Evolutionary conservation across 2,113 vertebrate species (phyloP), one percentile per base, ranked within the genome.

Genomic region (Corythaixoides concolor): DNA sequence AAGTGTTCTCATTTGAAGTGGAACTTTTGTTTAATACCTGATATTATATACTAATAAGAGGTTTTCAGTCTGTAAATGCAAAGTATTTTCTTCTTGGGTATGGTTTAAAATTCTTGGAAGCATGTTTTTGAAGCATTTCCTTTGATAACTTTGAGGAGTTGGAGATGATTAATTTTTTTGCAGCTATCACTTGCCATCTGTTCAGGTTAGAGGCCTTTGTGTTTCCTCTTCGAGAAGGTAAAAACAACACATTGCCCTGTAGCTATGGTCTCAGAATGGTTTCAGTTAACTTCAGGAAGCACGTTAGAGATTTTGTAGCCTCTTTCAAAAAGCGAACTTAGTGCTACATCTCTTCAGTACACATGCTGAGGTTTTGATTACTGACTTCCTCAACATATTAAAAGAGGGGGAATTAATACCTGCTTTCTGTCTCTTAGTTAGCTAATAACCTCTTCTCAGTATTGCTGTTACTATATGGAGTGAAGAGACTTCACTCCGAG

Each of bases 291-390:
- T 97, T 33, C 85, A 82, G 62, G 69, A 74, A 28, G 49, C 45
- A 63, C 15, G 15, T 39, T 95, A 63, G n/a, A 92, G 82, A 89
- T 78, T n/a, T 63, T 35, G 13, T 87, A 80, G 53, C n/a, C 43
- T 56, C 9, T 88, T 81, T 43, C 80, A 83, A 90, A 96, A 82
- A 79, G 93, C 60, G 81, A 94, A 96, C 94, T 85, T 80, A 30
- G n/a, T 96, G 95, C 76, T 75, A 6, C 66, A 50, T 91, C 77
- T 94, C 55, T 67, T 76, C n/a, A 72, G 60, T 84, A 72, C 45
- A 52, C 60, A 45, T 90, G 70, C 88, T 97, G 80, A 85, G 55
- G 41, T 94, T 95, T 96, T 94, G 66, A 56, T 92, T 93, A 85
- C 39, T 74, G 80, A 50, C 76, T 88, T 68, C 55, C 91, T 88